Base-by-base conservation (phyloP, 2,113 vertebrate species). In the Marcusenius ussheri region DNA sequence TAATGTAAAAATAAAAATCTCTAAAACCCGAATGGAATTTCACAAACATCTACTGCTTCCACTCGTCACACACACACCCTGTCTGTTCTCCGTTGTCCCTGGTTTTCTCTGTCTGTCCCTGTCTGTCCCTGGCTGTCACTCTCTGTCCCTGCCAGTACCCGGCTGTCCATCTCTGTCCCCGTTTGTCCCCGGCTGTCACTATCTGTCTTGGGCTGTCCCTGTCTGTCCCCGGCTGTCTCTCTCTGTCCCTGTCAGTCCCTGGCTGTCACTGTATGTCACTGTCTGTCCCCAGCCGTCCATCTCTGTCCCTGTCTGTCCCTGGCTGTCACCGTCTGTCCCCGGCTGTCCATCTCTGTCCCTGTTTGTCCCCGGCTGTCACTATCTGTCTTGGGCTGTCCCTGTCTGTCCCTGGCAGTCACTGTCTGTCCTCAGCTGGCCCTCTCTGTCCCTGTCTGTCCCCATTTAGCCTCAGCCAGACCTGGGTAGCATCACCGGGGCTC, bases 191-290 rank as follows among this genome's bases (percentile, higher is more conserved):
- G 2, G 19, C 53, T 56, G 19, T 56, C 17, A 1, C 4, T 56
- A 0, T 56, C 1, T 56, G 1, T n/a, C n/a, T n/a, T n/a, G n/a
- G n/a, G n/a, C n/a, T n/a, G n/a, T 56, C 19, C 0, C 19, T 21
- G 4, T 3, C 51, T 5, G 5, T 56, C 5, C 17, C 19, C 1
- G 4, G 2, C 15, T 53, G 15, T 19, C 51, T 0, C 17, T 19
- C 0, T 19, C 1, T 24, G 17, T 58, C 17, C 1, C 17, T 24
- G 1, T 5, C 53, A 6, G 53, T 56, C 4, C 53, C 53, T 11
- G 6, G 21, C 13, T 7, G n/a, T 35, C 8, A 35, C 87, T 13
- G 9, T 10, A 24, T 56, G 35, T 58, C 56, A 0, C 24, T 62
- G 1, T 7, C 21, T 8, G 5, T 58, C 19, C 56, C 5, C 1